Percentiles rank a stretch among this genome's conserved stretches.
Conservation (phyloP, 2,797 vertebrate genomes). For the Stomatorhinus walkeri region DNA sequence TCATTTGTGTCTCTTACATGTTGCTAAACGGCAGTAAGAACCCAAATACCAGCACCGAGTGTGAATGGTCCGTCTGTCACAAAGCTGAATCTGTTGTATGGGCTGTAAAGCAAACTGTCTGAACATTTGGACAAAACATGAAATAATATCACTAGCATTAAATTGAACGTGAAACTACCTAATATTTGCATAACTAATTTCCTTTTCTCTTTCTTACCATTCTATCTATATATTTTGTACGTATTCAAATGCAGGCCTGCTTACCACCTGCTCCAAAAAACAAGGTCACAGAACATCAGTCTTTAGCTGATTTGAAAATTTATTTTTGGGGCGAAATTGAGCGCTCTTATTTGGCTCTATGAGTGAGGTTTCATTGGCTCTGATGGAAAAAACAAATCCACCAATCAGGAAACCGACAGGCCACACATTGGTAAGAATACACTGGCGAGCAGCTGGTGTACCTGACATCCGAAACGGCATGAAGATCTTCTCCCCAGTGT, state of each 20-base stretch:
- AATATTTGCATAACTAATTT: neutral
- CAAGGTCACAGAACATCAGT: neutral
- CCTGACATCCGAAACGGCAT: constrained; percentile 98
- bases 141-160: neutral
- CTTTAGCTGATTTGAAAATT: neutral
- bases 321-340: neutral
- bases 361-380: neutral
- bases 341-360: neutral
- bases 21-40: neutral
- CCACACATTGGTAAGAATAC: neutral
- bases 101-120: neutral
- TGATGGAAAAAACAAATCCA: neutral
- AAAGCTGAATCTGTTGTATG: neutral
- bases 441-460: constrained; percentile 39
- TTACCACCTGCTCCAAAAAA: neutral
- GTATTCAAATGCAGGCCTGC: neutral
- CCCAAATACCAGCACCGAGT: neutral
- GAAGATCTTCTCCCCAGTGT: constrained; percentile 88
- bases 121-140: neutral
- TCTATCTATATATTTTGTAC: neutral
- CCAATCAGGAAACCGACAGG: neutral
- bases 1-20: neutral
- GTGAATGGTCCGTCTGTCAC: neutral
- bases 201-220: neutral
- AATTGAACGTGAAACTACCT: neutral